Conservation (phyloP, 2,113 vertebrate species). For the Tenrec ecaudatus region DNA sequence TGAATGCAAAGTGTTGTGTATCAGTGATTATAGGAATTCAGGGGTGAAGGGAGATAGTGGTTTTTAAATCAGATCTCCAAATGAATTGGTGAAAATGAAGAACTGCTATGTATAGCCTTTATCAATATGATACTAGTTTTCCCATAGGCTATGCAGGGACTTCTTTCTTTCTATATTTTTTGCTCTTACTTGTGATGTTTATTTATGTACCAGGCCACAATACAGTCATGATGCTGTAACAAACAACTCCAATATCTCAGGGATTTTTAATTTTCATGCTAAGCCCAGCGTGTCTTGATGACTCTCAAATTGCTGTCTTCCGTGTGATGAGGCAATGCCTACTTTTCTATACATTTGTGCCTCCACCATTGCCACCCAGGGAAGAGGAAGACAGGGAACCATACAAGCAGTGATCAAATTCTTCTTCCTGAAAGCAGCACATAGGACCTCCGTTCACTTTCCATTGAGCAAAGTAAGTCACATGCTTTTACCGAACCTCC, state of each 20-base stretch:
- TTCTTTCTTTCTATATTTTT: slow-evolving; percentile 4
- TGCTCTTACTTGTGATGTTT: background rate
- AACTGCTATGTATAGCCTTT: background rate
- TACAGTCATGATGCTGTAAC: background rate
- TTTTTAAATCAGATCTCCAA: background rate
- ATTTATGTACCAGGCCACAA: slow-evolving; percentile 1
- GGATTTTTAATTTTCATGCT: background rate
- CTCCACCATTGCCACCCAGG: background rate
- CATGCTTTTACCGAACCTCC: background rate
- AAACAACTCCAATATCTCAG: slow-evolving; percentile 40
- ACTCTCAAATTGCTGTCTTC: background rate
- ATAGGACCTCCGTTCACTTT: background rate
- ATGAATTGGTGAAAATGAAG: background rate
- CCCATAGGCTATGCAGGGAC: background rate
- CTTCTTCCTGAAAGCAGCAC: background rate
- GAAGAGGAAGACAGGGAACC: background rate
- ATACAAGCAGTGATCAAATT: background rate
- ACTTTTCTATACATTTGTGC: background rate
- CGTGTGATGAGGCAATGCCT: background rate
- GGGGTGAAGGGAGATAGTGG: background rate
- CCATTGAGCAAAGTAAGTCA: background rate
- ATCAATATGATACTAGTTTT: background rate
- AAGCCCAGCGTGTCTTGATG: background rate
- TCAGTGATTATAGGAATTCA: background rate
- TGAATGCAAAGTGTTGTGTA: background rate